Evolutionary conservation across 2,113 vertebrate genomes (phyloP), one percentile per base, ranked within the genome.

Genomic region (Echinops telfairi): DNA sequence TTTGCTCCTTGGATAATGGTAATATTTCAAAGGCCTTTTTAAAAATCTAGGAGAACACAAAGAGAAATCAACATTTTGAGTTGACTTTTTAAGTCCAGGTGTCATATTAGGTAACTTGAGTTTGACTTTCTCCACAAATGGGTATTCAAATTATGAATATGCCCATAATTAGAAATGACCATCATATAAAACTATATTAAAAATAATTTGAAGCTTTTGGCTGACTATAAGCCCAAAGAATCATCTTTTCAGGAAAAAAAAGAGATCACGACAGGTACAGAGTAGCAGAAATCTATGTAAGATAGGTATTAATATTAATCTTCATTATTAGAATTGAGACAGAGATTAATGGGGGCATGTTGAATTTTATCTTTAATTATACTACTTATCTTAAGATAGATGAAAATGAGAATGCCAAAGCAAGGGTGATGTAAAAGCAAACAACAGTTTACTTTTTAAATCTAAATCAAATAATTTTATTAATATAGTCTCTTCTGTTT

Each of bases 11-110:
- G 27, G 91, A 94, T 87, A 94, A 88, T 2, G 4, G 64, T 94
- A 93, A 97, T 96, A 95, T 95, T 97, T 90, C 76, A 92, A 90
- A 96, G 77, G 95, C 62, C 60, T 22, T 38, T 82, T 53, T 53
- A 58, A 75, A 87, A 68, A 36, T 90, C 77, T 71, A 1, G 31
- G 64, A 40, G 70, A 66, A 23, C 2, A 23, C 40, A 89, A 92
- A 70, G 31, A 76, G 81, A 95, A 89, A 33, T 36, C 88, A 81
- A 87, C 80, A 83, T 92, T 60, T 62, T 81, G 22, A 95, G 29
- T 77, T 43, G 79, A 80, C 68, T 94, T 96, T 96, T 93, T 38
- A 94, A 85, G 79, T 66, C 7, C 1, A 16, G 53, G 64, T 64
- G 25, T 88, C 92, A 68, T 66, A 31, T 79, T 53, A 77, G 90